These are phyloP conservation scores for Bombus impatiens DNA, from an alignment of 1,140 invertebrate species.

Conservation along the genomic window DNA sequence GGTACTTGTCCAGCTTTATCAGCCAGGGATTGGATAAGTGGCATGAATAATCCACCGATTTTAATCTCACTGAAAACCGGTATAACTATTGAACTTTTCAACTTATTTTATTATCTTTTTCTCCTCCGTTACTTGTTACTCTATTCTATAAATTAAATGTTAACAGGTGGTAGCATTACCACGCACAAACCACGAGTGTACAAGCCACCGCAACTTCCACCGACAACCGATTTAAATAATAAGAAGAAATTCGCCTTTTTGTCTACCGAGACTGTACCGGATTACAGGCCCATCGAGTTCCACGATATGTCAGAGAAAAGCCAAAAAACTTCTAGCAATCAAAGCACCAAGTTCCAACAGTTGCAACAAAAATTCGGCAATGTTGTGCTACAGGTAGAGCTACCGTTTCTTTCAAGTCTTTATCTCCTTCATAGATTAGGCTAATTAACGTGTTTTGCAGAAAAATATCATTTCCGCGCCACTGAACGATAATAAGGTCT, in stretches of 20 bases:
- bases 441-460: constrained; percentile 48
- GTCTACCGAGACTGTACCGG: constrained; percentile 90
- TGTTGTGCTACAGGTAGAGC: constrained; percentile 78
- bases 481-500: constrained; percentile 76
- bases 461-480: constrained; percentile 75
- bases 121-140: background rate
- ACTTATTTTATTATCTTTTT: background rate
- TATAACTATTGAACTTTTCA: constrained; percentile 68
- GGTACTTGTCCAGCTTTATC: constrained; percentile 91
- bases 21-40: constrained; percentile 94
- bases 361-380: constrained; percentile 88
- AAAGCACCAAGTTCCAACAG: constrained; percentile 90
- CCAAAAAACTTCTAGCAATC: constrained; percentile 88
- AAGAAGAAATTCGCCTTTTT: constrained; percentile 93
- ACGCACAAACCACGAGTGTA: constrained; percentile 88
- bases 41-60: constrained; percentile 91
- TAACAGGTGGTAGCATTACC: constrained; percentile 85
- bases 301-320: constrained; percentile 85
- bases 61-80: constrained; percentile 93
- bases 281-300: constrained; percentile 88
- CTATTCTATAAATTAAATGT: constrained; percentile 6
- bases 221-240: constrained; percentile 87
- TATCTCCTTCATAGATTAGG: no score
- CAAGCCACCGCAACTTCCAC: constrained; percentile 81
- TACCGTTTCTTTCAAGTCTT: background rate